Evolutionary conservation across 2,888 invertebrate species (phyloP).

Genomic region (Drosophila hamatofila): DNA sequence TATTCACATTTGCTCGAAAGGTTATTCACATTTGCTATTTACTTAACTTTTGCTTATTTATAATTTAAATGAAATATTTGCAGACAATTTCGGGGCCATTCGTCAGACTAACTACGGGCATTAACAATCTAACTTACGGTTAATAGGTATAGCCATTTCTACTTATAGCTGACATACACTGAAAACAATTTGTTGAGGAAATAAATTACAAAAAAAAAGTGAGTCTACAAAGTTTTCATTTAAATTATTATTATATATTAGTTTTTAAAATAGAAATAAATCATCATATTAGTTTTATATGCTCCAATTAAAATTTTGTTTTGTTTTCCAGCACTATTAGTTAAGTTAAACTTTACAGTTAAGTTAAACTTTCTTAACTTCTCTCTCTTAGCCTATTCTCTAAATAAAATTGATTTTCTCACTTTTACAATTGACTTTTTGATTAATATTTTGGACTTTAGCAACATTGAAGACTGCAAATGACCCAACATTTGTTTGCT

Average conservation of each 20-base stretch:
- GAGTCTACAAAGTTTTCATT: not conserved
- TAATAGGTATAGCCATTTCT: constrained; percentile 25
- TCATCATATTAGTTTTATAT: too few relatives aligned
- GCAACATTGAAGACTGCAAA: constrained; percentile 55
- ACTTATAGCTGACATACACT: constrained; percentile 21
- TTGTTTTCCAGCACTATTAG: too few relatives aligned
- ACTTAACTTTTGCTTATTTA: constrained; percentile 55
- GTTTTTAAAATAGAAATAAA: too few relatives aligned
- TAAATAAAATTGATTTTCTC: constrained; percentile 17
- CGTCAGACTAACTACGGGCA: constrained; percentile 47
- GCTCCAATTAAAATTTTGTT: too few relatives aligned
- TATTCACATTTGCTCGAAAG: not conserved
- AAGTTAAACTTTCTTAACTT: too few relatives aligned
- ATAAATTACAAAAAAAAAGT: not conserved
- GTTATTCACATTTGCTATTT: constrained; percentile 40
- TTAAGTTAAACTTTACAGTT: too few relatives aligned
- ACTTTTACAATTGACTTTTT: constrained; percentile 35
- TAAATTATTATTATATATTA: too few relatives aligned
- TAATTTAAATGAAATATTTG: constrained; percentile 74
- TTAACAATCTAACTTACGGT: constrained; percentile 27
- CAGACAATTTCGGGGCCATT: constrained; percentile 48
- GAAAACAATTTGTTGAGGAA: not conserved
- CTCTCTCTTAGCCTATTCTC: too few relatives aligned
- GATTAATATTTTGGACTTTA: constrained; percentile 30
- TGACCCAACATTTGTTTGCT: constrained; percentile 62